Conservation (phyloP, 2,113 vertebrate species). For the Cyprinodon tularosa region DNA sequence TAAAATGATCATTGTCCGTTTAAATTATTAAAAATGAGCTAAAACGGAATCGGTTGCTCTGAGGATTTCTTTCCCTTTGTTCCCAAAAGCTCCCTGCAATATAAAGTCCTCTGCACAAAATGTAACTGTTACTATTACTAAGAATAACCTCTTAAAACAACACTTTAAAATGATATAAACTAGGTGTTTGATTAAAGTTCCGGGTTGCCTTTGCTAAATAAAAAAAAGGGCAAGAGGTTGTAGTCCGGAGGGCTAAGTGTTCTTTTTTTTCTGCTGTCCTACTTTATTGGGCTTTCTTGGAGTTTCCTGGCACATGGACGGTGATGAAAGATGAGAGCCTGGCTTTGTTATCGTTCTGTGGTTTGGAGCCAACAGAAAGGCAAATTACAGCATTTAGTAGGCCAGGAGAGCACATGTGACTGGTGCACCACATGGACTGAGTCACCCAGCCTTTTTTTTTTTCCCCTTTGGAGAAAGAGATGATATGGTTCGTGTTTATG, state of each 20-base stretch:
- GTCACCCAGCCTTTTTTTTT: slow-evolving; percentile 40
- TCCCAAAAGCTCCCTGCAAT: neutral
- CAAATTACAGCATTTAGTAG: slow-evolving; percentile 72
- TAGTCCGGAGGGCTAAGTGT: neutral
- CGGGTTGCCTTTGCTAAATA: neutral
- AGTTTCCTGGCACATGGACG: slow-evolving; percentile 57
- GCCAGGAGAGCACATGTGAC: slow-evolving; percentile 77
- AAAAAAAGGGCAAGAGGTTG: neutral
- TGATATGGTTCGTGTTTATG: slow-evolving; percentile 56
- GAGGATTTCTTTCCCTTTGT: neutral
- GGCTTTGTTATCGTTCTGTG: slow-evolving; percentile 63
- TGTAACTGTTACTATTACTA: neutral
- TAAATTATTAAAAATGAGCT: neutral
- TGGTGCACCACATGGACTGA: slow-evolving; percentile 74
- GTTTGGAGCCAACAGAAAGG: slow-evolving; percentile 64
- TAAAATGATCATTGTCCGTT: neutral
- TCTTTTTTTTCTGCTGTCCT: slow-evolving; percentile 45
- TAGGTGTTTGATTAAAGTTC: neutral
- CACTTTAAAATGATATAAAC: neutral
- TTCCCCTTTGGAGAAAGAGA: slow-evolving; percentile 33
- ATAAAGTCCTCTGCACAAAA: no score
- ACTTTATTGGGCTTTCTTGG: slow-evolving; percentile 45
- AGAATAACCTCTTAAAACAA: neutral
- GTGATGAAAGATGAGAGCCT: slow-evolving; percentile 56
- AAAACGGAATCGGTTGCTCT: neutral